Base-by-base conservation (phyloP, 2,113 vertebrate species). In the Amazona guildingii region DNA sequence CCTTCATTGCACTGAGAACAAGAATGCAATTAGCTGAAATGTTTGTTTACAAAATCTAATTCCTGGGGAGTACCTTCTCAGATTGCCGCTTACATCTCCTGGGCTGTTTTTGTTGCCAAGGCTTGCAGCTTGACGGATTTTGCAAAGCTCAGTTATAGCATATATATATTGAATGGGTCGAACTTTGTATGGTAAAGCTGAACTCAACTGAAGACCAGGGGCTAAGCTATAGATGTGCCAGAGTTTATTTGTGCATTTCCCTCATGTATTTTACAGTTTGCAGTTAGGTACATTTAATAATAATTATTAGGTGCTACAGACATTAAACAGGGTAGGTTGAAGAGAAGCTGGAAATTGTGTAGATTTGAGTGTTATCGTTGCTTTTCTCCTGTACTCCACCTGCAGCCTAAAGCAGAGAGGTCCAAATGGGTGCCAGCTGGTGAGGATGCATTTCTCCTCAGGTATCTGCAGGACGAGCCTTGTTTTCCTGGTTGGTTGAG, bases 21-120 rank as follows among this genome's bases (percentile, higher is more conserved):
- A 97, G 97, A 97, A 97, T 96, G 88, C 94, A 97, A 97, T 98
- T 98, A 98, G 88, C 92, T 94, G 81, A 95, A 97, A 97, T 96
- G 96, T 97, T 97, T 97, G 97, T 97, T 95, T 95, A 95, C 88
- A 93, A 92, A 96, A 96, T 95, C 97, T 96, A 96, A 97, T 98
- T 98, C 97, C 94, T 97, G 82, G 86, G 92, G 96, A 97, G 96
- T 93, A 96, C 91, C 92, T 93, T 95, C 69, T 93, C 86, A 89
- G 94, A 94, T 95, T 96, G 94, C 95, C 0, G 14, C 86, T 94
- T 97, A 69, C 54, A 78, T 94, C 54, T 94, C 44, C 70, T 93
- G 93, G 92, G 51, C 86, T 95, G 77, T 25, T 55, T 91, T 96
- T 93, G 88, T 92, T 96, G 88, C 88, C 80, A 94, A 83, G 91